These are phyloP conservation scores for Masticophis lateralis DNA, from an alignment of 2,797 vertebrate species.

Conservation along the genomic window DNA sequence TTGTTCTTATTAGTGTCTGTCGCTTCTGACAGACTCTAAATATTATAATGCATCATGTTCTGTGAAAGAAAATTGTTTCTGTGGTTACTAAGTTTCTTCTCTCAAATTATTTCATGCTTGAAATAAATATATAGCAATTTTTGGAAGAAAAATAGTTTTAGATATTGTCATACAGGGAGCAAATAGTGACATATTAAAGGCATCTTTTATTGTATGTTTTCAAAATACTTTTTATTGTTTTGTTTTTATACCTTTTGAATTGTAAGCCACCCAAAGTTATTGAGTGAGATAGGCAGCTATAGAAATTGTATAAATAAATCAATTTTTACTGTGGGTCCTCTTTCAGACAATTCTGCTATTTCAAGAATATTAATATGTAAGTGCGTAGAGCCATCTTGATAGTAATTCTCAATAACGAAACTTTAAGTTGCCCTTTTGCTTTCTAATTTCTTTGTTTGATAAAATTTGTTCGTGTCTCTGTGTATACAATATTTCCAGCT, in stretches of 20 bases:
- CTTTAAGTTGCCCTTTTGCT: not conserved
- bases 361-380: not conserved
- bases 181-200: not conserved
- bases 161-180: not conserved
- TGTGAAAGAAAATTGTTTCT: not conserved
- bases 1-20: conserved; percentile 16
- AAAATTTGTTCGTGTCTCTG: not conserved
- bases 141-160: conserved; percentile 2
- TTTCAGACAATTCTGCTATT: not conserved
- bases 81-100: not conserved
- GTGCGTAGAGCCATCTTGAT: not conserved
- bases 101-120: conserved; percentile 4
- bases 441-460: not conserved
- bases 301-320: not conserved
- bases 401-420: not conserved
- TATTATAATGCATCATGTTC: conserved; percentile 5
- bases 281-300: not conserved
- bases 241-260: not conserved
- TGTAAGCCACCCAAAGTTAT: not conserved
- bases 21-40: conserved; percentile 12
- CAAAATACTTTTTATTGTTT: not conserved
- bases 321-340: not conserved
- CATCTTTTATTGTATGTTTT: not conserved
- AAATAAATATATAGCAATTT: not conserved
- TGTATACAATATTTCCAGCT: not conserved